Conservation (phyloP, 2,797 vertebrate species). For the Aphelocoma californica region DNA sequence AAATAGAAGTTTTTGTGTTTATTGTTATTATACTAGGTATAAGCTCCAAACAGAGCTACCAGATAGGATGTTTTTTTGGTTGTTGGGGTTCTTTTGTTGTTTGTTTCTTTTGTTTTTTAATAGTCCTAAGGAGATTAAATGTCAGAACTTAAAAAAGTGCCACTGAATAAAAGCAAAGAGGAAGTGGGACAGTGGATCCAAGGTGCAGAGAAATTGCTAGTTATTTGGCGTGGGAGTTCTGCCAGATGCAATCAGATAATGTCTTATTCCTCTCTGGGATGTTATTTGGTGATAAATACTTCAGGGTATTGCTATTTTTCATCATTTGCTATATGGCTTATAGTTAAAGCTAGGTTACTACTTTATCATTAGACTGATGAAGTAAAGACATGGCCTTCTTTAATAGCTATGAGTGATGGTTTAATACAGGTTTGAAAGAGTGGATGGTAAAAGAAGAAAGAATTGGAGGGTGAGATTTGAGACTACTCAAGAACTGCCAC, state of each 20-base stretch:
- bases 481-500: background rate
- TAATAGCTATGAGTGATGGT: background rate
- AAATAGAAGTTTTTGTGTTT: background rate
- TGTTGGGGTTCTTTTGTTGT: background rate
- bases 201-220: background rate
- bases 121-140: background rate
- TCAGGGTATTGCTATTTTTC: background rate
- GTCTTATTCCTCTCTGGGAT: background rate
- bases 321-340: background rate
- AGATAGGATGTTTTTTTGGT: fast-evolving
- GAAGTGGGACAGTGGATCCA: background rate
- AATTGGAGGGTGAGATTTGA: background rate
- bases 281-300: background rate
- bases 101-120: background rate
- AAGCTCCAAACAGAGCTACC: background rate
- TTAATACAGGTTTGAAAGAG: background rate
- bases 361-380: background rate
- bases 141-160: background rate
- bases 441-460: background rate
- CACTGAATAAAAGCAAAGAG: background rate
- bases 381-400: background rate
- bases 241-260: background rate
- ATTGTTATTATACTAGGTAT: background rate
- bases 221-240: background rate
- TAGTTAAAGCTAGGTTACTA: background rate